Evolutionary conservation across 2,888 invertebrate genomes (phyloP).

Genomic region (Eilema depressum): DNA sequence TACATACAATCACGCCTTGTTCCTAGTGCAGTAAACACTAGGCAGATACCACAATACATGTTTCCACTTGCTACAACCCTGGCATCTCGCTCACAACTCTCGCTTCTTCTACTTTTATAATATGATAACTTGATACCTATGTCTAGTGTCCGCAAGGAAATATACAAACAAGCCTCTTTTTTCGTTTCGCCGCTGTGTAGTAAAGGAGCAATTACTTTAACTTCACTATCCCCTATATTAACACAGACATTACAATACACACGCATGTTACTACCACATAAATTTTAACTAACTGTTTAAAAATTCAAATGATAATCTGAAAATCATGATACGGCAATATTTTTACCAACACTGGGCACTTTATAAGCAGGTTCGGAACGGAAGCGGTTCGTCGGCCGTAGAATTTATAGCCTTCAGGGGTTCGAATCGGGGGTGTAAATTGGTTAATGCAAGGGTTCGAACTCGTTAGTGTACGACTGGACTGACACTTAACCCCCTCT

Average conservation of each 20-base stretch:
- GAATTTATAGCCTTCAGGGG: conserved; percentile 63
- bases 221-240: conserved; percentile 30
- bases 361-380: conserved; percentile 74
- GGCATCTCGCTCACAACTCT: too few relatives aligned
- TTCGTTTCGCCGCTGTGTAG: neutral
- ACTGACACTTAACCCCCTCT: conserved; percentile 35
- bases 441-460: conserved; percentile 59
- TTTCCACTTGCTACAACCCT: too few relatives aligned
- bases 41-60: too few relatives aligned
- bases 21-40: too few relatives aligned
- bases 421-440: conserved; percentile 61
- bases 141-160: too few relatives aligned
- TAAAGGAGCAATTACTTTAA: conserved; percentile 23
- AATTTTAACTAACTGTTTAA: conserved; percentile 44
- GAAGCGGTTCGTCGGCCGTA: conserved; percentile 81
- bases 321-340: conserved; percentile 66
- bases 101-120: too few relatives aligned
- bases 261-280: conserved; percentile 45
- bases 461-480: conserved; percentile 41
- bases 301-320: conserved; percentile 49
- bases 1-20: too few relatives aligned
- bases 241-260: conserved; percentile 40
- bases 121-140: too few relatives aligned
- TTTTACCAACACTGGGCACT: conserved; percentile 59
- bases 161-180: neutral